These are phyloP conservation scores for Drosophila tristis DNA, from an alignment of 1,140 invertebrate species.

Conservation along the genomic window DNA sequence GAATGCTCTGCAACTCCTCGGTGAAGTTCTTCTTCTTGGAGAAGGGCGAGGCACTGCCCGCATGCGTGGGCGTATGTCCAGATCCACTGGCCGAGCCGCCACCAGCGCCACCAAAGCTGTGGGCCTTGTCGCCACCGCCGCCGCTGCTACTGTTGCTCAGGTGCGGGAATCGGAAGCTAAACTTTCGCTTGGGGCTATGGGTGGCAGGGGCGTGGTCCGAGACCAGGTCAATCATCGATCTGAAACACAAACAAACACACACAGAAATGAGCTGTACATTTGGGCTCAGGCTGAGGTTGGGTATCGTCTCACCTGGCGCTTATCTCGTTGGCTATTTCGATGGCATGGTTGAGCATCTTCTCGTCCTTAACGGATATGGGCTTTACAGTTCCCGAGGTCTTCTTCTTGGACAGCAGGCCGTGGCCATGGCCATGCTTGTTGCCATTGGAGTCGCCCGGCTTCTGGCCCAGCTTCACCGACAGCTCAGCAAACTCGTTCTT, in stretches of 20 bases:
- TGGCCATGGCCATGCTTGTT: constrained; percentile 67
- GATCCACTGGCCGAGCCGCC: constrained; percentile 39
- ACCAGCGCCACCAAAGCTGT: not conserved
- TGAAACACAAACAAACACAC: constrained; percentile 22
- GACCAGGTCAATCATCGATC: constrained; percentile 93
- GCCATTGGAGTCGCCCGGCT: constrained; percentile 69
- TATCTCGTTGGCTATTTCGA: constrained; percentile 96
- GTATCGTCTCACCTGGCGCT: constrained; percentile 87
- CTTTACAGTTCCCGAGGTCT: constrained; percentile 93
- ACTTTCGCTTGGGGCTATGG: constrained; percentile 92
- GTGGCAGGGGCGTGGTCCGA: constrained; percentile 88
- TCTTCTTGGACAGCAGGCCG: constrained; percentile 86
- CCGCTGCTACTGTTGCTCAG: constrained; percentile 51
- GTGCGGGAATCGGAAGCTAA: constrained; percentile 93
- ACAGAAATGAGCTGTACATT: not conserved
- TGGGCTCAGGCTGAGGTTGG: not conserved
- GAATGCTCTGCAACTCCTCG: constrained; percentile 94
- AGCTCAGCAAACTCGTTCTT: constrained; percentile 89
- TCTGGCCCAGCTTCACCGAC: constrained; percentile 84
- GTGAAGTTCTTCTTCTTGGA: constrained; percentile 91
- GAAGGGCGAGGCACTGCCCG: constrained; percentile 65
- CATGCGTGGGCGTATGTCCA: constrained; percentile 41
- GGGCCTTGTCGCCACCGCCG: constrained; percentile 43
- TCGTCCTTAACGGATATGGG: constrained; percentile 97
- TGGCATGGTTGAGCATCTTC: constrained; percentile 96